A percentile compares a stretch with the other conserved stretches of the same genome.
These are phyloP conservation scores for Rhaphigaster nebulosa DNA, from an alignment of 2,888 invertebrate genomes.

Conservation along the genomic window DNA sequence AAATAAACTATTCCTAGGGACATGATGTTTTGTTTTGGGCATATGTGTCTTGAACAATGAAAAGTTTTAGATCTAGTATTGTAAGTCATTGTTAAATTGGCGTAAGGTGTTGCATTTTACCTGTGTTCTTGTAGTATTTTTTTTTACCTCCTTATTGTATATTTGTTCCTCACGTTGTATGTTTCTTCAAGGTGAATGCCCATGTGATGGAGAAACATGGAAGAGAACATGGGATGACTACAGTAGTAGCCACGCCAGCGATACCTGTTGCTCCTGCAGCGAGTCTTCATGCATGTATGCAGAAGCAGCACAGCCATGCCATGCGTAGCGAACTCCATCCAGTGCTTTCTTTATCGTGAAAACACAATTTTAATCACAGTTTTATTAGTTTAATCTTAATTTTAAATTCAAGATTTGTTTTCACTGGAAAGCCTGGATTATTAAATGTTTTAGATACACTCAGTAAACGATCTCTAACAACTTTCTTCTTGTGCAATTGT, in stretches of 20 bases:
- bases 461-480: background rate
- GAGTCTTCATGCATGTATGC: conserved; percentile 76
- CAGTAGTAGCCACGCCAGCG: conserved; percentile 70
- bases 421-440: conserved; percentile 47
- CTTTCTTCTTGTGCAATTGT: background rate
- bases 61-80: background rate
- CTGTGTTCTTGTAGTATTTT: background rate
- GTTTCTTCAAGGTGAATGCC: conserved; percentile 57
- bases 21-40: background rate
- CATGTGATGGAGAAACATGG: conserved; percentile 59
- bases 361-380: conserved; percentile 50
- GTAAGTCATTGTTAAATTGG: background rate
- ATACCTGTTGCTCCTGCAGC: conserved; percentile 74
- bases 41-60: background rate
- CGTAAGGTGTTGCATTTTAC: background rate
- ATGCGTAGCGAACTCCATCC: conserved; percentile 60
- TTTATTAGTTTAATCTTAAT: background rate
- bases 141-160: background rate
- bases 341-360: conserved; percentile 56
- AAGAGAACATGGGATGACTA: conserved; percentile 64
- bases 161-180: background rate
- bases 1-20: no score
- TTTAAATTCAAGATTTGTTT: background rate
- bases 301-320: conserved; percentile 69
- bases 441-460: background rate